Evolutionary conservation across 2,113 vertebrate genomes (phyloP), one percentile per base, ranked within the genome.

Genomic region (Menura novaehollandiae): DNA sequence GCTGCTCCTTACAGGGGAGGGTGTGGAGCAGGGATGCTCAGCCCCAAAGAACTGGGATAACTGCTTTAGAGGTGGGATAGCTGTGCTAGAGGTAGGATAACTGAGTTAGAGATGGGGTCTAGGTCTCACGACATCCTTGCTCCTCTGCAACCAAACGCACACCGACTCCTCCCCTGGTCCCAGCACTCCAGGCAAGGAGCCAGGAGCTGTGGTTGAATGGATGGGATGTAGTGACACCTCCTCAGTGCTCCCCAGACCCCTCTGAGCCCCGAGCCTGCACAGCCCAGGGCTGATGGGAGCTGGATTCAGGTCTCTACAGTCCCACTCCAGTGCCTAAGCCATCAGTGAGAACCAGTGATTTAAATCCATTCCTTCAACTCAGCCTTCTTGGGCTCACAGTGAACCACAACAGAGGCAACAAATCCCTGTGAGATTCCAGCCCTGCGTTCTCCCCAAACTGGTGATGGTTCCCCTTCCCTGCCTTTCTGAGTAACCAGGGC

Each of bases 81-180:
- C 39, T 46, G 44, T 14, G 7, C 15, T 46, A 46, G 44, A 46
- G 44, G 44, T 46, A 14, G 19, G 44, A 46, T 16, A 46, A 46
- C 19, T 13, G 24, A 32, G 64, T 66, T 5, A 55, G 46, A 43
- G 16, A 5, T 35, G 23, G 62, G 13, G 47, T 11, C 12, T 22
- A 32, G 17, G 37, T 43, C 22, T 26, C 68, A 27, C 10, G 44
- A 64, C 58, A 59, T 27, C 56, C 60, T 33, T 43, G 11, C 27
- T 35, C 16, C 55, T 62, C 64, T 37, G 35, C 77, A 91, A 58
- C 15, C 37, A 62, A 63, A 63, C 1, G 4, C 43, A 51, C 37
- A 35, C 5, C 0, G 2, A 47, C 14, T 26, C 37, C n/a, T 41
- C 23, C 37, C 21, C 30, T 1, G 0, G 16, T 16, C 28, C 52